Percentiles rank a stretch among this genome's conserved stretches.
Evolutionary conservation across 2,888 invertebrate species (phyloP).

Genomic region (Pyrgus malvae): DNA sequence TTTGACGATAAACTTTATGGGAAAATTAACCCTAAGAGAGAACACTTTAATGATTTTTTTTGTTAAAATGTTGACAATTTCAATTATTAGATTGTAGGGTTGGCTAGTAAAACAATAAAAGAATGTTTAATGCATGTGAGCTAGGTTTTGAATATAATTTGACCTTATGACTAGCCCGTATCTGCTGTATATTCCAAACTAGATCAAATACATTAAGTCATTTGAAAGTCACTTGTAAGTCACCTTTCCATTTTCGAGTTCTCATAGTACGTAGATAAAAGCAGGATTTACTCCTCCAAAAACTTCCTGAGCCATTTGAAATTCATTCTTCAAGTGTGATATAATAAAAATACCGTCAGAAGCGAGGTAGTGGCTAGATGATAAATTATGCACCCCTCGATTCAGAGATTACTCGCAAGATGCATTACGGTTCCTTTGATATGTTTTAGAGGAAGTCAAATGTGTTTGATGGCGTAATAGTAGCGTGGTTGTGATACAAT

Average conservation of each 20-base stretch:
- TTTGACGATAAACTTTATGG: no score
- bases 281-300: constrained; percentile 72
- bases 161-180: no score
- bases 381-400: constrained; percentile 80
- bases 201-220: not conserved
- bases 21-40: no score
- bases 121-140: no score
- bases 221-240: constrained; percentile 11
- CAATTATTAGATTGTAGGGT: no score
- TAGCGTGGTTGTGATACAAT: constrained; percentile 37
- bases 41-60: no score
- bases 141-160: no score
- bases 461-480: constrained; percentile 56
- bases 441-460: constrained; percentile 68
- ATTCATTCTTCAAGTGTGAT: constrained; percentile 81
- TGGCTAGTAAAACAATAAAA: no score
- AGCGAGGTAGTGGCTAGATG: constrained; percentile 59
- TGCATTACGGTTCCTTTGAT: constrained; percentile 73
- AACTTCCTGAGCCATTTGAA: constrained; percentile 80
- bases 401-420: constrained; percentile 65
- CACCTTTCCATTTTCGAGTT: constrained; percentile 28
- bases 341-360: constrained; percentile 77
- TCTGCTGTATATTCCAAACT: not conserved
- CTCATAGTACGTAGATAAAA: constrained; percentile 46
- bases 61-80: no score